A percentile compares a stretch with the other conserved stretches of the same genome.
These are phyloP conservation scores for Poeciliopsis presidionis DNA, from an alignment of 2,797 vertebrate genomes.

Conservation along the genomic window DNA sequence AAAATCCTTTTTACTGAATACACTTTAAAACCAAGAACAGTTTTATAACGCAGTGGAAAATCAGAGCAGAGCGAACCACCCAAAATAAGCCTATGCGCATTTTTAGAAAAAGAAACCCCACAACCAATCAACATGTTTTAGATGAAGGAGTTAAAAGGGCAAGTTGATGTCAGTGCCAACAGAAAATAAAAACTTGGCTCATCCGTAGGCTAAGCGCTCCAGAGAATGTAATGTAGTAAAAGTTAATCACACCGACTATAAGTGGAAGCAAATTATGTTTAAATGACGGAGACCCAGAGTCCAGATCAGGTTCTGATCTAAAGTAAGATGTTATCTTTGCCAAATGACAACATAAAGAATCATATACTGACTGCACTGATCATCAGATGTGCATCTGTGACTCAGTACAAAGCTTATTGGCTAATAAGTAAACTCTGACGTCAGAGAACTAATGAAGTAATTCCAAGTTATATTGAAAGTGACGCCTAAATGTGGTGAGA, in stretches of 20 bases:
- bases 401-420: constrained; percentile 13
- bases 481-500: neutral
- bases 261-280: neutral
- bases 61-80: neutral
- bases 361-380: neutral
- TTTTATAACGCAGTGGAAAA: neutral
- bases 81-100: neutral
- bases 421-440: neutral
- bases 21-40: neutral
- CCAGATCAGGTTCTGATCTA: neutral
- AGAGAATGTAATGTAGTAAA: neutral
- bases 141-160: neutral
- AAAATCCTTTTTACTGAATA: neutral
- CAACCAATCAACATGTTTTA: too few relatives aligned
- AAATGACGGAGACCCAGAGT: neutral
- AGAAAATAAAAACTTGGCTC: neutral
- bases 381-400: constrained; percentile 14
- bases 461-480: neutral
- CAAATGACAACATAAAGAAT: neutral
- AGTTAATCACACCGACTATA: neutral
- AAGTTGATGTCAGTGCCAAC: neutral
- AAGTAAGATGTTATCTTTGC: neutral
- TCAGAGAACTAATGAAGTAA: neutral
- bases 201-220: neutral
- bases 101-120: neutral